Evolutionary conservation across 1,140 invertebrate species (phyloP), one percentile per base, ranked within the genome.

Genomic region (Uloborus diversus): DNA sequence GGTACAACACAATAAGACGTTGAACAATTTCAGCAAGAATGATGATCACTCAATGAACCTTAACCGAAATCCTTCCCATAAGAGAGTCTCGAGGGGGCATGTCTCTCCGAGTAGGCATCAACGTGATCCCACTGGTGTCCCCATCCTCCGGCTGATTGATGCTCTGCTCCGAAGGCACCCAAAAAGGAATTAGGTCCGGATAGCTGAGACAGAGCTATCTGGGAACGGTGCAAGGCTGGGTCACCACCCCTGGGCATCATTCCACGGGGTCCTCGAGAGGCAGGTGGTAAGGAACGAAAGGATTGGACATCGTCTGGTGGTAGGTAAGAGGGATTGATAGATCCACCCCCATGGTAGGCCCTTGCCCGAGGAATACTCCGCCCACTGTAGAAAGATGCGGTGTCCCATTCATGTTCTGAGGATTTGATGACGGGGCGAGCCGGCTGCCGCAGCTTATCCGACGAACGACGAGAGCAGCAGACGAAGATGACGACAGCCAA

Each of bases 401-500:
- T 94, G 87, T 97, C 95, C 95, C 95, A 96, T 86, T 97, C 95
- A 49, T 86, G 86, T 28, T 83, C 81, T 3, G 81, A 81, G n/a
- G n/a, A n/a, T 37, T 81, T 81, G 33, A 81, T 59, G 11, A 51
- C 64, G 4, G 79, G 66, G 1, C 66, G 20, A 1, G 71, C 27
- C 25, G 71, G 71, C 13, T 35, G 28, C 13, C 62, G 70, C 94
- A 93, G 83, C 93, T 87, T 5, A 92, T 92, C 76, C 94, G 87
- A 20, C 93, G 94, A 86, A 94, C 94, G 78, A 93, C 95, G 84
- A 94, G 89, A 80, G 93, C 93, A 86, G 94, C 96, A 86, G 95
- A 96, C 30, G 93, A 94, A 5, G 94, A 96, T 20, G 95, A 91
- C 87, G 95, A 94, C 87, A 96, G 95, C 95, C 32, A 96, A 91